Conservation (phyloP, 2,113 vertebrate genomes). For the Azemiops feae region DNA sequence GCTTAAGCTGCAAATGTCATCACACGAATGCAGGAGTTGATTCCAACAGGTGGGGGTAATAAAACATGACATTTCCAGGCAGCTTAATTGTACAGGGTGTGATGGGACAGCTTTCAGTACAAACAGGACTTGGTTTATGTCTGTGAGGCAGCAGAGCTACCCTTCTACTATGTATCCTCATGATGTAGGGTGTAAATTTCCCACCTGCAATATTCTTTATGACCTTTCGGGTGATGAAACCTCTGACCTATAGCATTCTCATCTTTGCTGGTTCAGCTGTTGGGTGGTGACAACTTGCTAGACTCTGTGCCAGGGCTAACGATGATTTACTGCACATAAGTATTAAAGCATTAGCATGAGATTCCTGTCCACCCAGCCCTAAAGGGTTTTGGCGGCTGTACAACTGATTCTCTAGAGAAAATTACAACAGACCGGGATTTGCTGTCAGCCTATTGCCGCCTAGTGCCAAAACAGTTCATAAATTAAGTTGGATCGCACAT, state of each 20-base stretch:
- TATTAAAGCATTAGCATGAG: constrained; percentile 60
- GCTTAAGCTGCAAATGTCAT: constrained; percentile 43
- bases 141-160: constrained; percentile 37
- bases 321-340: constrained; percentile 59
- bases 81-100: constrained; percentile 38
- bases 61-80: constrained; percentile 55
- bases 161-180: constrained; percentile 22
- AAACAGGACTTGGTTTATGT: constrained; percentile 40
- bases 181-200: constrained; percentile 47
- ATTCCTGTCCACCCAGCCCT: constrained; percentile 50
- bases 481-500: constrained; percentile 49
- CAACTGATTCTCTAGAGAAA: constrained; percentile 47
- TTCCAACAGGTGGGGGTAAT: constrained; percentile 55
- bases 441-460: constrained; percentile 39
- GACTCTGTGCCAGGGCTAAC: constrained; percentile 57
- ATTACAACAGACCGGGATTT: constrained; percentile 57
- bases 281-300: constrained; percentile 51
- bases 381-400: constrained; percentile 41
- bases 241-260: constrained; percentile 54
- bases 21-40: constrained; percentile 31
- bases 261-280: constrained; percentile 65
- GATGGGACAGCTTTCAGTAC: constrained; percentile 40
- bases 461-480: constrained; percentile 49
- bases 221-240: constrained; percentile 60
- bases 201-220: constrained; percentile 47